These are phyloP conservation scores for Plagodis pulveraria DNA, from an alignment of 2,888 invertebrate species.

Conservation along the genomic window DNA sequence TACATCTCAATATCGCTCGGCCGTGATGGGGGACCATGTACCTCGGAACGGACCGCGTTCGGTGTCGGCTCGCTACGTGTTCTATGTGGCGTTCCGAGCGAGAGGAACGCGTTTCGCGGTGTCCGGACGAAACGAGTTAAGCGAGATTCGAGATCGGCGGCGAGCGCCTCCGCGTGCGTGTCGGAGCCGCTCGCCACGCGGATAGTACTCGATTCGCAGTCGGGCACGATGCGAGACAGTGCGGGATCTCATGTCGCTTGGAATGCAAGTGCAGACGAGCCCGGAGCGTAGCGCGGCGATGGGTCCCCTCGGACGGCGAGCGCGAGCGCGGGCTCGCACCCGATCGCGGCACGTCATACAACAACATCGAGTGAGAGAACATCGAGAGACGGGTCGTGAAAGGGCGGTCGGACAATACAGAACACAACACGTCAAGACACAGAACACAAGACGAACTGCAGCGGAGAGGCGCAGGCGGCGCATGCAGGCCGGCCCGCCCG, in stretches of 20 bases:
- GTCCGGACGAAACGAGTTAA: constrained; percentile 43
- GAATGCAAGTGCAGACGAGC: constrained; percentile 80
- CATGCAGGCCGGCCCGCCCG: constrained; percentile 75
- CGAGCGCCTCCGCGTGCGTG: constrained; percentile 44
- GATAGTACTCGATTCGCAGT: constrained; percentile 38
- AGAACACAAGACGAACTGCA: constrained; percentile 79
- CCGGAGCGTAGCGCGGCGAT: constrained; percentile 47
- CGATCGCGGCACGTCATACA: constrained; percentile 57
- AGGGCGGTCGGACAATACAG: constrained; percentile 72
- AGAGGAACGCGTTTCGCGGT: constrained; percentile 60
- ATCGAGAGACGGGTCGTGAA: constrained; percentile 63
- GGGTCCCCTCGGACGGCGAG: constrained; percentile 51
- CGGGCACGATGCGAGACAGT: constrained; percentile 65
- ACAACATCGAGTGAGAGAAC: constrained; percentile 70
- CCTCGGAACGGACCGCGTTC: constrained; percentile 84
- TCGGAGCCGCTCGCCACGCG: constrained; percentile 51
- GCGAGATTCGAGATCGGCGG: constrained; percentile 27
- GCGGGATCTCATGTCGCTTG: constrained; percentile 84
- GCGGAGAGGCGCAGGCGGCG: constrained; percentile 62
- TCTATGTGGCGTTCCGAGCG: constrained; percentile 63
- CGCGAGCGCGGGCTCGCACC: constrained; percentile 53
- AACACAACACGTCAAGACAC: constrained; percentile 83
- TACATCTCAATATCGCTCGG: constrained; percentile 86
- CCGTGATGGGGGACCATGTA: constrained; percentile 84
- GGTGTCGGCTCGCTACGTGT: constrained; percentile 67